A percentile compares a stretch with the other conserved stretches of the same genome.
Conservation (phyloP, 2,797 vertebrate genomes). For the Spea hammondii region DNA sequence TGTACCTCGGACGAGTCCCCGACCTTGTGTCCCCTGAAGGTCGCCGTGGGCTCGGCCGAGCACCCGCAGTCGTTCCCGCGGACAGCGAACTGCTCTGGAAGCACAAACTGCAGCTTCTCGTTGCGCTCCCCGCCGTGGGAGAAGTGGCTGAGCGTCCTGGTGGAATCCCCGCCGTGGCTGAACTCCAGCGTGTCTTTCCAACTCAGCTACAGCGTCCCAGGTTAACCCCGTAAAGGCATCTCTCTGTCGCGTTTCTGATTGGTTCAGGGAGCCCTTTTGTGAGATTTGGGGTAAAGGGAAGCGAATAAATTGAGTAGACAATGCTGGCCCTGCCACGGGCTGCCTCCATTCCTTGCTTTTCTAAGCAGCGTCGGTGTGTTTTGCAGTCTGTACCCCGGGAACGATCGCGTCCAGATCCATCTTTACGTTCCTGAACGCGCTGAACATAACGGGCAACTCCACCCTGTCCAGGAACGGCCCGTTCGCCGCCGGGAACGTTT, state of each 20-base stretch:
- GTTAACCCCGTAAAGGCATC: slow-evolving; percentile 60
- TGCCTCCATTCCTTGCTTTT: background rate
- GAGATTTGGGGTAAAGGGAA: too few relatives aligned
- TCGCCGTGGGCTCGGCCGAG: slow-evolving; percentile 76
- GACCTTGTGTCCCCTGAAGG: slow-evolving; percentile 66
- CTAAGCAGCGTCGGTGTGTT: background rate
- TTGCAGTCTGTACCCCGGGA: slow-evolving; percentile 79
- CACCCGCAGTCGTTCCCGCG: slow-evolving; percentile 68
- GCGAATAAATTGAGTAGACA: too few relatives aligned
- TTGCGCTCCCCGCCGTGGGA: slow-evolving; percentile 83
- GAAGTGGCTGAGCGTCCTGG: slow-evolving; percentile 79
- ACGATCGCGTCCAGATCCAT: slow-evolving; percentile 59
- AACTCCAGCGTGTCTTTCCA: slow-evolving; percentile 68
- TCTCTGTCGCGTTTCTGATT: background rate
- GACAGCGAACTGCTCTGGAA: slow-evolving; percentile 71
- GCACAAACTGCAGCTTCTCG: slow-evolving; percentile 64
- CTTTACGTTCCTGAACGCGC: slow-evolving; percentile 58
- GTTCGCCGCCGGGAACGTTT: slow-evolving; percentile 1
- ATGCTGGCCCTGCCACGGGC: too few relatives aligned
- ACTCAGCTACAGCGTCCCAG: slow-evolving; percentile 75
- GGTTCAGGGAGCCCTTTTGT: background rate
- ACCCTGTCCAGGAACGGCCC: background rate
- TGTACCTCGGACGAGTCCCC: slow-evolving; percentile 62
- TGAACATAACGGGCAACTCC: slow-evolving; percentile 51
- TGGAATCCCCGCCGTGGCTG: slow-evolving; percentile 67